Conservation (phyloP, 2,797 vertebrate genomes). For the Sebastes matsubarae region DNA sequence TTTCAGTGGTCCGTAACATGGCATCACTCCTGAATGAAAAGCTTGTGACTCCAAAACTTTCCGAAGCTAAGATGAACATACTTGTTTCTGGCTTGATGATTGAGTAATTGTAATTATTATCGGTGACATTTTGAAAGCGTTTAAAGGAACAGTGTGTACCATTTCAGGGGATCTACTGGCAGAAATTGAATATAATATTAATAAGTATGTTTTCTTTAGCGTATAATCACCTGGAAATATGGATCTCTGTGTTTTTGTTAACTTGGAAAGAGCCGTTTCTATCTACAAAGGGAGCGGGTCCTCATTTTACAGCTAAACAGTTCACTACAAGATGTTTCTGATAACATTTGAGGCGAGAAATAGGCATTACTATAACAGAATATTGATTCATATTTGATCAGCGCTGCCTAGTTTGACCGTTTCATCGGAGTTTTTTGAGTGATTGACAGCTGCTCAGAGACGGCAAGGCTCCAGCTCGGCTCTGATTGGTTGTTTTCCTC, state of each 20-base stretch:
- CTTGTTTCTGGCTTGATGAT: neutral
- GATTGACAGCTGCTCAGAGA: too few species aligned
- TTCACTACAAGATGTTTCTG: too few species aligned
- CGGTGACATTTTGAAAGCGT: neutral
- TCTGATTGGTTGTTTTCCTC: too few species aligned
- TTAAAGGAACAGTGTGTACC: neutral
- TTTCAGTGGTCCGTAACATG: neutral
- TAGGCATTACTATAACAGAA: accelerated
- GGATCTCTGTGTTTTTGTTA: too few species aligned
- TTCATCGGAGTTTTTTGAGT: accelerated
- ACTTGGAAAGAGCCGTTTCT: accelerated
- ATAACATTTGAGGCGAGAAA: accelerated
- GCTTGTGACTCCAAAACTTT: neutral
- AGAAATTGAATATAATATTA: too few species aligned
- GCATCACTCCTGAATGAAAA: neutral
- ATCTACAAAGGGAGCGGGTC: too few species aligned
- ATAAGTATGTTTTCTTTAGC: too few species aligned
- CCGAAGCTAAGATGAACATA: neutral
- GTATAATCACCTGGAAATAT: too few species aligned
- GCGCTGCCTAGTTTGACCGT: too few species aligned
- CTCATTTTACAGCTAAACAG: too few species aligned
- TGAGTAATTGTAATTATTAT: neutral
- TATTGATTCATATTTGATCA: too few species aligned
- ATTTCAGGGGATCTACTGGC: too few species aligned
- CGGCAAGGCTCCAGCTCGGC: accelerated